Conservation (phyloP, 2,888 invertebrate genomes). For the Siphonodentalium dalli region DNA sequence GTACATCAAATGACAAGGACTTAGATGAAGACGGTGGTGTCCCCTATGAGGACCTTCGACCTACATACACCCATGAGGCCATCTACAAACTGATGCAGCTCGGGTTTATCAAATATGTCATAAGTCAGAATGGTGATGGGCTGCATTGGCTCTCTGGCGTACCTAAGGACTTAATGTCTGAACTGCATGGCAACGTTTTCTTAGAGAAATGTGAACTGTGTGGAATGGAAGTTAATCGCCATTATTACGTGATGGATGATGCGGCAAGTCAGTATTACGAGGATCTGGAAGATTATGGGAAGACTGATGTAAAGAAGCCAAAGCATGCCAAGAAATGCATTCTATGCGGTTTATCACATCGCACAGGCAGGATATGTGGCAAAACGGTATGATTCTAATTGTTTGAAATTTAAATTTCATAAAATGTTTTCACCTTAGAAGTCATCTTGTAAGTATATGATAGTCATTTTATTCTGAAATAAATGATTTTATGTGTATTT, state of each 20-base stretch:
- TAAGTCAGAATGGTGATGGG: conserved; percentile 60
- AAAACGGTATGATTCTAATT: conserved; percentile 36
- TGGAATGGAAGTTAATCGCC: conserved; percentile 36
- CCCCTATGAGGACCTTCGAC: conserved; percentile 48
- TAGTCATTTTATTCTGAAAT: too few species aligned
- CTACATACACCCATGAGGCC: conserved; percentile 58
- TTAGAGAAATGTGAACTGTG: conserved; percentile 52
- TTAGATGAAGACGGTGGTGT: conserved; percentile 38
- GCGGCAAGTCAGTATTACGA: conserved; percentile 49
- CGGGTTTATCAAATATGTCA: conserved; percentile 42
- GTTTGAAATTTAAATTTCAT: too few species aligned
- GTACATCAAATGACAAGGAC: not conserved
- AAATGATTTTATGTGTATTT: too few species aligned
- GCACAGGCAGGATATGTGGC: conserved; percentile 52
- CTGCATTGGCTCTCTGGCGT: conserved; percentile 51
- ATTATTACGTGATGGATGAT: conserved; percentile 51
- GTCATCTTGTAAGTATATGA: too few species aligned
- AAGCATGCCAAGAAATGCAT: conserved; percentile 44
- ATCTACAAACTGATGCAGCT: conserved; percentile 38
- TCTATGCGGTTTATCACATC: conserved; percentile 46
- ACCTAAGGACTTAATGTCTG: conserved; percentile 39
- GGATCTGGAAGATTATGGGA: conserved; percentile 48
- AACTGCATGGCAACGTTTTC: conserved; percentile 59
- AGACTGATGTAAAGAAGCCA: conserved; percentile 40
- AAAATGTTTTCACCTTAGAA: not conserved